Percentiles rank a stretch among this genome's conserved stretches.
Evolutionary conservation across 2,113 vertebrate species (phyloP).

Genomic region (Orycteropus afer): DNA sequence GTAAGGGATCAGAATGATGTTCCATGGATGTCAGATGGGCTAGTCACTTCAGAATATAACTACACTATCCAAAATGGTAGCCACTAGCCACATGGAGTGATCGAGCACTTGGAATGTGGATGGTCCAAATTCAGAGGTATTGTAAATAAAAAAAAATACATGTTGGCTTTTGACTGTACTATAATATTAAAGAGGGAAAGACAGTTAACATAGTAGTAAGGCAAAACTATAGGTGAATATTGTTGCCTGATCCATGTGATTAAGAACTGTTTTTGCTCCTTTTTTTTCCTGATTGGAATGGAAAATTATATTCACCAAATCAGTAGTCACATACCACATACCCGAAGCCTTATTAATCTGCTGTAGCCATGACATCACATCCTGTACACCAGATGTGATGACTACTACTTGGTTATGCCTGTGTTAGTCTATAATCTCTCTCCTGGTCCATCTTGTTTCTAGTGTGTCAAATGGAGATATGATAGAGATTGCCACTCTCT

Average conservation of each 20-base stretch:
- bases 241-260: not conserved
- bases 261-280: not conserved
- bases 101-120: not conserved
- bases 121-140: not conserved
- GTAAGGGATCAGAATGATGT: not conserved
- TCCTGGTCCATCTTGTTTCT: no score
- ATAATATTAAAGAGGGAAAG: not conserved
- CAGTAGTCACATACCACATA: no score
- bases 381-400: not conserved
- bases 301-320: not conserved
- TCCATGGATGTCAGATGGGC: accelerated
- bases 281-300: not conserved
- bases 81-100: not conserved
- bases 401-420: no score
- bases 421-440: accelerated
- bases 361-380: not conserved
- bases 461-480: not conserved
- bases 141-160: no score
- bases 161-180: not conserved
- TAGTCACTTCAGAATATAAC: not conserved
- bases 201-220: not conserved
- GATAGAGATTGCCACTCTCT: not conserved
- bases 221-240: no score
- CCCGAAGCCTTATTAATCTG: no score
- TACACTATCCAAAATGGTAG: no score